Conservation (phyloP, 2,113 vertebrate genomes). For the Scomber scombrus region DNA sequence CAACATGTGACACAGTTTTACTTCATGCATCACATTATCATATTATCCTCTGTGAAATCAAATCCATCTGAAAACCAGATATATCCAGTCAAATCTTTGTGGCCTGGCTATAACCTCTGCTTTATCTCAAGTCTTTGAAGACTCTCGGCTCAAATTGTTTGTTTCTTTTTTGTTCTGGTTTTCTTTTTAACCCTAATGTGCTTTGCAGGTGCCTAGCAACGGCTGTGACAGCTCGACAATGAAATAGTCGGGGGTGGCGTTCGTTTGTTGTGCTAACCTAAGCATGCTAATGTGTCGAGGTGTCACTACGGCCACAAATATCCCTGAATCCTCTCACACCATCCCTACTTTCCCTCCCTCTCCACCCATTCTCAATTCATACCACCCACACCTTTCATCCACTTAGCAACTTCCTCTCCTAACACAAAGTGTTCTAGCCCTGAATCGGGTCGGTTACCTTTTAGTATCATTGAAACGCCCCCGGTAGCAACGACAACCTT, state of each 20-base stretch:
- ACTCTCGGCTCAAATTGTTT: slow-evolving; percentile 26
- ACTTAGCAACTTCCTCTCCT: slow-evolving; percentile 53
- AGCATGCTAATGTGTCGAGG: slow-evolving; percentile 59
- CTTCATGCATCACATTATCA: neutral
- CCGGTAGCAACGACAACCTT: slow-evolving; percentile 47
- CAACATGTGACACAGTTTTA: neutral
- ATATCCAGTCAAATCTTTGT: neutral
- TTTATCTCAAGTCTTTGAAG: slow-evolving; percentile 33
- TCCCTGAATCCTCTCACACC: slow-evolving; percentile 28
- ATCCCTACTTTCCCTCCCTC: neutral
- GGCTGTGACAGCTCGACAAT: slow-evolving; percentile 67
- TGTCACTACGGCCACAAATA: slow-evolving; percentile 36
- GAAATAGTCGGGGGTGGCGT: slow-evolving; percentile 59
- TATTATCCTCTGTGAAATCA: neutral
- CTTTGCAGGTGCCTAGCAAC: slow-evolving; percentile 79
- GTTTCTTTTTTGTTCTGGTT: slow-evolving; percentile 51
- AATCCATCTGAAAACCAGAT: neutral
- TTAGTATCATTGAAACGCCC: slow-evolving; percentile 38
- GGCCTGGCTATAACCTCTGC: slow-evolving; percentile 14
- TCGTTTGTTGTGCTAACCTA: slow-evolving; percentile 66
- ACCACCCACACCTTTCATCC: slow-evolving; percentile 58
- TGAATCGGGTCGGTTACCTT: slow-evolving; percentile 52
- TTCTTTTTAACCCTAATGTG: slow-evolving; percentile 73
- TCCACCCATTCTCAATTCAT: slow-evolving; percentile 20
- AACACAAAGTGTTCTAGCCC: slow-evolving; percentile 54